These are phyloP conservation scores for Phymorhynchus buccinoides DNA, from an alignment of 1,140 invertebrate species.

Conservation along the genomic window DNA sequence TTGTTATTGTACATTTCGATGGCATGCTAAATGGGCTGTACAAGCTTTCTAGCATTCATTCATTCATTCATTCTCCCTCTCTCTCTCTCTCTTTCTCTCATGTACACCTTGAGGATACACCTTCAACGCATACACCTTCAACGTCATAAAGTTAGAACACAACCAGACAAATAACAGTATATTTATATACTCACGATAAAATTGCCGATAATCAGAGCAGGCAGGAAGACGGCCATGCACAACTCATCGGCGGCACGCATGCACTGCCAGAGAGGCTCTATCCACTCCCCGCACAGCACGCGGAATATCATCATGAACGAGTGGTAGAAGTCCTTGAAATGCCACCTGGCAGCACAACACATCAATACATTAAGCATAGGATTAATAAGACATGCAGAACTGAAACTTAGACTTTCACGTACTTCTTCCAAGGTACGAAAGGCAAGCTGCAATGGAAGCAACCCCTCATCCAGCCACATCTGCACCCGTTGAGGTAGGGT, in stretches of 20 bases:
- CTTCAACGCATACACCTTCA: not conserved
- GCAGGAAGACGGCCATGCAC: conserved; percentile 96
- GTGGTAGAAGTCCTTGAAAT: conserved; percentile 98
- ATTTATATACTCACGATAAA: conserved; percentile 62
- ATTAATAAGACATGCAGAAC: not conserved
- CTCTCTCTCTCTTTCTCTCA: no score
- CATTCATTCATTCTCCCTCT: no score
- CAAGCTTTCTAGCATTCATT: no score
- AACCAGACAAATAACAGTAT: no score
- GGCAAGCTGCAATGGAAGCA: no score
- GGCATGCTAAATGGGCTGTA: no score
- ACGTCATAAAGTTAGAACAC: not conserved
- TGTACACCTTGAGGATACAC: no score
- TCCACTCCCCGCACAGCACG: conserved; percentile 98
- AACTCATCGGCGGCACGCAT: conserved; percentile 90
- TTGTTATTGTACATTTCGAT: no score
- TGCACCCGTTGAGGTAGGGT: no score
- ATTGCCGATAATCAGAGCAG: conserved; percentile 97
- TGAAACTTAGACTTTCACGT: not conserved
- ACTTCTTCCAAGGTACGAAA: no score
- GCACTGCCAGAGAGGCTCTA: conserved; percentile 98
- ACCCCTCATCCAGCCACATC: no score
- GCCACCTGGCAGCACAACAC: conserved; percentile 84
- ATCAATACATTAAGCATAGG: no score
- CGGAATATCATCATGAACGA: conserved; percentile 99